Base-by-base conservation (phyloP, 2,797 vertebrate species). In the Tympanoctomys barrerae region DNA sequence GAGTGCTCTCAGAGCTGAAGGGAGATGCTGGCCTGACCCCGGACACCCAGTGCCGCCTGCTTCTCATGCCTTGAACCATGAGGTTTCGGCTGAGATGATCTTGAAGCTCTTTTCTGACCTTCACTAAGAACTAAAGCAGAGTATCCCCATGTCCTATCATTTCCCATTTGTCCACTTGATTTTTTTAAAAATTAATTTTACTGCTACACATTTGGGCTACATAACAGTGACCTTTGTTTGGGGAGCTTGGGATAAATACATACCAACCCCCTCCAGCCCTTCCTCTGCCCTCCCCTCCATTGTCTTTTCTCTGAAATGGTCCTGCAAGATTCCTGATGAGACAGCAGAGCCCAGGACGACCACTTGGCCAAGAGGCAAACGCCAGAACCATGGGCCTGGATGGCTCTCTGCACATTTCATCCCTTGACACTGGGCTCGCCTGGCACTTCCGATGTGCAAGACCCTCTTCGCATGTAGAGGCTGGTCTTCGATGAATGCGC, bases 361-460 rank as follows among this genome's bases (percentile, higher is more conserved):
- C 64, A 0, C 46, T 11, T 6, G 5, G 42, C 12, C 52, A 4
- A 4, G 57, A 26, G 0, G 0, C 0, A 0, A 7, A 0, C 0
- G 26, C 26, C 19, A 2, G 42, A 16, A 7, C 62, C 0, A 4
- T 16, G 0, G 8, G 4, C 0, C 66, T 62, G 16, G 16, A 3
- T 70, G 66, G 18, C 66, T 36, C 7, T 36, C 7, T 8, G 18
- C 2, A 12, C 0, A 0, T 49, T 18, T 4, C 4, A 9, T 4
- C 18, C 42, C 36, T 0, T 0, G 39, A 28, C 1, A 8, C 80
- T 2, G 52, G 91, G 71, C 36, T 80, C 49, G 1, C 26, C 52
- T 6, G 11, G 1, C 2, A 2, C 2, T 21, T 78, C 26, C 59
- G 21, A 11, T 68, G 62, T 62, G 52, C 4, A 18, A 39, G 39